Evolutionary conservation across 1,140 invertebrate genomes (phyloP).

Genomic region (Dendroctonus ponderosae): DNA sequence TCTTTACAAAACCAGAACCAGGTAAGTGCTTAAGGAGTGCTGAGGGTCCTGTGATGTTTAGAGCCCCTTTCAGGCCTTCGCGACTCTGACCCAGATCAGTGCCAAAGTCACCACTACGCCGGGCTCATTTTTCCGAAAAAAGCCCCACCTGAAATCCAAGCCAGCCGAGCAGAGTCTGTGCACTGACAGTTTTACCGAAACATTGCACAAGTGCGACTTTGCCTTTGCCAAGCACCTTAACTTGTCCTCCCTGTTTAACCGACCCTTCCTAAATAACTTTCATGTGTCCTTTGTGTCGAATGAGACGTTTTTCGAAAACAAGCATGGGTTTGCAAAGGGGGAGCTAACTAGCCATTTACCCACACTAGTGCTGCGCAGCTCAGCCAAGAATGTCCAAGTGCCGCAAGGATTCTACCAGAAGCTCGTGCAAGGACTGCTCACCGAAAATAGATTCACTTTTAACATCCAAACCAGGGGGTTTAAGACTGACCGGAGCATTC

Average conservation of each 20-base stretch:
- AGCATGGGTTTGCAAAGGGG: slow-evolving; percentile 45
- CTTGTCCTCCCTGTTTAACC: slow-evolving; percentile 38
- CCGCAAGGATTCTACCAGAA: slow-evolving; percentile 42
- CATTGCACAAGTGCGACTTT: slow-evolving; percentile 46
- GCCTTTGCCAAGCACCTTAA: slow-evolving; percentile 46
- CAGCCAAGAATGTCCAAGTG: slow-evolving; percentile 36
- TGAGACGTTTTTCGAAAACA: slow-evolving; percentile 50
- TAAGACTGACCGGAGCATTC: slow-evolving; percentile 70
- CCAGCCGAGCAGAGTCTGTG: slow-evolving; percentile 40
- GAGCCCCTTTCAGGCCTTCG: slow-evolving; percentile 42
- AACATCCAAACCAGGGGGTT: slow-evolving; percentile 64
- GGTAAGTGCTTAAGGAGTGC: slow-evolving; percentile 34
- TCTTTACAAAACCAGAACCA: slow-evolving; percentile 51
- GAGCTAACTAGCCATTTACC: slow-evolving; percentile 39
- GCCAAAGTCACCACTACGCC: slow-evolving; percentile 47
- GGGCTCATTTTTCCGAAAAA: slow-evolving; percentile 47
- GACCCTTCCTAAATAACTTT: slow-evolving; percentile 44
- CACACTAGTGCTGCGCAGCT: slow-evolving; percentile 31
- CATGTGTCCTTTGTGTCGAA: slow-evolving; percentile 46
- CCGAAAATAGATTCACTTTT: slow-evolving; percentile 51
- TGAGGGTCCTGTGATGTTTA: neutral
- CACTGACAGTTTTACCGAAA: slow-evolving; percentile 48
- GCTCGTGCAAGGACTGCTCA: slow-evolving; percentile 37
- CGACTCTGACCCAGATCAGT: slow-evolving; percentile 47
- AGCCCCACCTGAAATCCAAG: slow-evolving; percentile 37